Percentiles rank a stretch among this genome's conserved stretches.
These are phyloP conservation scores for Phania funesta DNA, from an alignment of 2,888 invertebrate species.

Conservation along the genomic window DNA sequence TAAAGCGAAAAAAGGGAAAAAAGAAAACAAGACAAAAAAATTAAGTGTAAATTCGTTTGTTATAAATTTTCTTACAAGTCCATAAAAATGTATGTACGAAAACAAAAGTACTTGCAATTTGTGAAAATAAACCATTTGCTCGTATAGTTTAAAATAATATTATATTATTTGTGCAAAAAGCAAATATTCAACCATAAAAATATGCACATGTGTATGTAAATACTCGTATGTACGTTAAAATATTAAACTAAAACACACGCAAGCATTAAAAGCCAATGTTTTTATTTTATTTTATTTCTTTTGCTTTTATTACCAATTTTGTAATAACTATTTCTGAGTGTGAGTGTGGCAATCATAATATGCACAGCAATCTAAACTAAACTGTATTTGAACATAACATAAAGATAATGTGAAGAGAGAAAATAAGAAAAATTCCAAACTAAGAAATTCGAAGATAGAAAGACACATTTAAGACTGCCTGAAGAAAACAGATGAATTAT, in stretches of 20 bases:
- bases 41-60: slow-evolving; percentile 59
- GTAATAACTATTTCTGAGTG: slow-evolving; percentile 9
- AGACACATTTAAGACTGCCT: neutral
- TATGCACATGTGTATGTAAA: neutral
- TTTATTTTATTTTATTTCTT: slow-evolving; percentile 1
- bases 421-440: neutral
- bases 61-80: neutral
- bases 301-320: slow-evolving; percentile 39
- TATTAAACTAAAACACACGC: slow-evolving; percentile 32
- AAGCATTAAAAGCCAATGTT: slow-evolving; percentile 22
- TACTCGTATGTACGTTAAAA: neutral
- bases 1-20: slow-evolving; percentile 51
- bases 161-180: neutral
- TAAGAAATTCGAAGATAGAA: slow-evolving; percentile 2
- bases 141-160: neutral
- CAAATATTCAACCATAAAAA: neutral
- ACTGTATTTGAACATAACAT: neutral
- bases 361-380: neutral
- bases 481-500: slow-evolving; percentile 68
- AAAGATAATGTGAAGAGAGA: slow-evolving; percentile 13
- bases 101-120: slow-evolving; percentile 30
- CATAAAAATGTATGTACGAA: too few relatives aligned
- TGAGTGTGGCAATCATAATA: neutral
- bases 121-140: slow-evolving; percentile 17
- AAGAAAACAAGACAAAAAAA: slow-evolving; percentile 70